Percentiles rank a stretch among this genome's conserved stretches.
Conservation (phyloP, 1,140 invertebrate genomes). For the Radopholus similis region DNA sequence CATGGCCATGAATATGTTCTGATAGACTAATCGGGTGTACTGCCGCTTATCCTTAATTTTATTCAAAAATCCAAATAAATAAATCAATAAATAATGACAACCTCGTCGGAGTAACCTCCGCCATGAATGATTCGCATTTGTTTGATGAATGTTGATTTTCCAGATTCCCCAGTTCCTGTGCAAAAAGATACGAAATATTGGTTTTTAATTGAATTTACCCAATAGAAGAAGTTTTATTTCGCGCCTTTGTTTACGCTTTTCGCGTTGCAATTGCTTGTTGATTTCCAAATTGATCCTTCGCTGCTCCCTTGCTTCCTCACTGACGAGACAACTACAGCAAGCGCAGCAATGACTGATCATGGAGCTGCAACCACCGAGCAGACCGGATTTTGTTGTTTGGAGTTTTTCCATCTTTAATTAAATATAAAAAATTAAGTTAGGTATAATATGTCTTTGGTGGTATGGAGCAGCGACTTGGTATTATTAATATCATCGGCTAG, state of each 20-base stretch:
- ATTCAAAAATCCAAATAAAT: too few relatives aligned
- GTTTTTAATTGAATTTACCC: slow-evolving; percentile 69
- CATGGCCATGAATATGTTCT: slow-evolving; percentile 99
- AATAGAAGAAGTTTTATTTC: slow-evolving; percentile 96
- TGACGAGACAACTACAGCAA: too few relatives aligned
- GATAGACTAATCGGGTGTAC: slow-evolving; percentile 97
- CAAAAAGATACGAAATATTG: too few relatives aligned
- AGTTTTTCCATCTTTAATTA: too few relatives aligned
- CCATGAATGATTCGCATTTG: slow-evolving; percentile 99
- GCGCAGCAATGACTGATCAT: too few relatives aligned
- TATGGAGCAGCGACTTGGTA: too few relatives aligned
- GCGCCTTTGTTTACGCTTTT: slow-evolving; percentile 96
- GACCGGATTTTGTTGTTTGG: too few relatives aligned
- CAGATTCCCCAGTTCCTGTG: slow-evolving; percentile 96
- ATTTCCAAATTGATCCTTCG: slow-evolving; percentile 99
- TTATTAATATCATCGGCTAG: too few relatives aligned
- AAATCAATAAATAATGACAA: too few relatives aligned
- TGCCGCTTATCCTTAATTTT: slow-evolving; percentile 96
- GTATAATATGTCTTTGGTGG: too few relatives aligned
- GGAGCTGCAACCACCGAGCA: too few relatives aligned
- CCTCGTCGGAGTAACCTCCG: slow-evolving; percentile 95
- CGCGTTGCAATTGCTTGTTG: slow-evolving; percentile 93
- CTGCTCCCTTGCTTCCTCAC: slow-evolving; percentile 99
- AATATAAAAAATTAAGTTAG: too few relatives aligned
- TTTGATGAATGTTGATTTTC: slow-evolving; percentile 99